These are phyloP conservation scores for Drosophila anomelani DNA, from an alignment of 2,888 invertebrate species.

Conservation along the genomic window DNA sequence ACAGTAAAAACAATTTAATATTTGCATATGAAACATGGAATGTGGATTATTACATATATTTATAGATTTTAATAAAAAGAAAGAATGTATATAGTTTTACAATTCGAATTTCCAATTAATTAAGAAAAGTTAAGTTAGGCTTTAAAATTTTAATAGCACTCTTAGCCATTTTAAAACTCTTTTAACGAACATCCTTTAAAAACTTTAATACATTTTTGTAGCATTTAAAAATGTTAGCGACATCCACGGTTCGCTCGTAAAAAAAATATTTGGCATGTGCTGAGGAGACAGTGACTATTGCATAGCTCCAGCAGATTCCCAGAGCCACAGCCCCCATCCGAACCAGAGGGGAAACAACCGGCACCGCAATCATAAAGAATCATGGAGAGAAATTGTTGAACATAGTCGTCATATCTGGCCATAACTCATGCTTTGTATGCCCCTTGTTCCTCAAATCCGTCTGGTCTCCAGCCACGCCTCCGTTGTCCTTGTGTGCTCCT, in stretches of 20 bases:
- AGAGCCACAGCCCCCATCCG: not conserved
- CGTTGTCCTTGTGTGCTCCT: conserved; percentile 1
- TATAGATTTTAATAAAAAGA: not conserved
- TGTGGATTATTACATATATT: not conserved
- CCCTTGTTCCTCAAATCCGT: conserved; percentile 35
- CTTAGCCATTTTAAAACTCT: not conserved
- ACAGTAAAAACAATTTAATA: not conserved
- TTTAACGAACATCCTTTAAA: too few species aligned
- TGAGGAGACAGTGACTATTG: conserved; percentile 35
- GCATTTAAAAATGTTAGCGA: not conserved
- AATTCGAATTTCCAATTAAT: too few species aligned
- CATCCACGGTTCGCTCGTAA: not conserved
- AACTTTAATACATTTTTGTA: not conserved
- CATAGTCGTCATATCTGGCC: conserved; percentile 59
- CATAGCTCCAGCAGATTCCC: conserved; percentile 10
- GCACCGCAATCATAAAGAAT: conserved; percentile 48
- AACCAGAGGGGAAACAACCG: not conserved
- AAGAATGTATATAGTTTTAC: not conserved
- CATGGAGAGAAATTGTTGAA: conserved; percentile 54
- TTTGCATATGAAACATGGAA: not conserved
- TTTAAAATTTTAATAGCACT: not conserved
- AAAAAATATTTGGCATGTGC: conserved; percentile 24
- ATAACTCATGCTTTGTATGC: conserved; percentile 68
- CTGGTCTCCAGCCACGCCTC: conserved; percentile 16
- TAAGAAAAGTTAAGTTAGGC: not conserved